Base-by-base conservation (phyloP, 2,797 vertebrate species). In the Pseudomugil gertrudae region DNA sequence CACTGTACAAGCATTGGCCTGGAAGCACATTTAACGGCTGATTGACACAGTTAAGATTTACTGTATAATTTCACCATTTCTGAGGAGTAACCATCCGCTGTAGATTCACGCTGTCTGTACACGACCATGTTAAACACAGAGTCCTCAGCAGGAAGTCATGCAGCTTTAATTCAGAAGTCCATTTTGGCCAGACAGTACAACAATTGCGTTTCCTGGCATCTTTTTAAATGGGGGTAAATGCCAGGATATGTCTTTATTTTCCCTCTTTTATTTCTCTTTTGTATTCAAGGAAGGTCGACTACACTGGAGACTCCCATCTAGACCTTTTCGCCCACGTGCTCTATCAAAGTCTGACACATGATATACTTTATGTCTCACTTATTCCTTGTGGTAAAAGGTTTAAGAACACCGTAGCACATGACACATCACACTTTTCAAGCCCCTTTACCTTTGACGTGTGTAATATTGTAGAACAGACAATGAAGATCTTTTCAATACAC, bases 181-280 rank as follows among this genome's bases (percentile, higher is more conserved):
- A 3, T 66, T 88, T 70, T 76, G 57, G 74, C 43, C 59, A 79
- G 85, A 93, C 90, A 93, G 92, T 90, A 63, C 90, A 91, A 93
- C 89, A 92, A 92, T 93, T 76, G 85, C 72, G 78, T 83, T 78
- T 74, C 73, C 74, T 19, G 15, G 52, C 79, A 72, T 66, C 76
- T 76, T 76, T 74, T 89, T 87, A 89, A 85, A 84, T 79, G 68
- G 89, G 84, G 87, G 85, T 88, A 88, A 92, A 92, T 85, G 76
- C 69, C 89, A 91, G 92, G 87, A 91, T 87, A 85, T 91, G 72
- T 78, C 62, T 27, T 23, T 76, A 67, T 77, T 69, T 32, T 32
- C 21, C 3, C 21, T 6, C 23, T 23, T 14, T 17, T 10, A 66
- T 33, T 66, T 73, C 66, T 63, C 76, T 80, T 78, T 84, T 82